Conservation (phyloP, 2,113 vertebrate species). For the Pao palembangensis region DNA sequence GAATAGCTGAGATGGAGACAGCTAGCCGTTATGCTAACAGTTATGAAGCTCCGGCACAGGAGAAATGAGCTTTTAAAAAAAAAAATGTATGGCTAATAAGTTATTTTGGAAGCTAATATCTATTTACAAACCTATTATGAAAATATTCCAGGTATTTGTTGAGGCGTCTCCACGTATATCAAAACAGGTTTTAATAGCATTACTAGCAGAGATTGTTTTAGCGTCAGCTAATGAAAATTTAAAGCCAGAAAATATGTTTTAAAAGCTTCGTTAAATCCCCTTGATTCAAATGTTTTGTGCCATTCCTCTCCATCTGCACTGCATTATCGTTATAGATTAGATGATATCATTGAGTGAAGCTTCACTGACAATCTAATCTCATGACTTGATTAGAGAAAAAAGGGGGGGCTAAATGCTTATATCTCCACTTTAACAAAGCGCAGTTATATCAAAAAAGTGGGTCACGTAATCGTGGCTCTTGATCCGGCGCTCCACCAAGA, state of each 20-base stretch:
- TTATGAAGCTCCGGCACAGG: no score
- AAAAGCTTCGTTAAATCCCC: background rate
- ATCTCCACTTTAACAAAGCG: conserved; percentile 41
- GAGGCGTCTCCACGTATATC: no score
- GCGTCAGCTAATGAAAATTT: background rate
- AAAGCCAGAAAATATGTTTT: background rate
- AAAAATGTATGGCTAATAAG: no score
- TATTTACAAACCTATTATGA: no score
- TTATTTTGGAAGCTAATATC: no score
- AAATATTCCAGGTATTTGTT: no score
- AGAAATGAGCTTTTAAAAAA: background rate
- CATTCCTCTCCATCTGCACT: background rate
- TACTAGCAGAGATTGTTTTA: background rate
- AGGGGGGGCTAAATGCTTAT: background rate
- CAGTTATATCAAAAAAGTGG: conserved; percentile 27
- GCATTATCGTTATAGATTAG: conserved; percentile 3
- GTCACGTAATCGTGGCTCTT: conserved; percentile 46
- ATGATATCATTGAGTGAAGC: conserved; percentile 18
- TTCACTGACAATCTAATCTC: conserved; percentile 28
- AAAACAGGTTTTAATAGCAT: no score
- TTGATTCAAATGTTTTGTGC: background rate
- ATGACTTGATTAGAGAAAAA: conserved; percentile 20
- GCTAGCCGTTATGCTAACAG: no score
- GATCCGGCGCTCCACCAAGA: conserved; percentile 19
- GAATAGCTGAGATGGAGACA: no score